Base-by-base conservation (phyloP, 2,113 vertebrate species). In the Otus sunia region DNA sequence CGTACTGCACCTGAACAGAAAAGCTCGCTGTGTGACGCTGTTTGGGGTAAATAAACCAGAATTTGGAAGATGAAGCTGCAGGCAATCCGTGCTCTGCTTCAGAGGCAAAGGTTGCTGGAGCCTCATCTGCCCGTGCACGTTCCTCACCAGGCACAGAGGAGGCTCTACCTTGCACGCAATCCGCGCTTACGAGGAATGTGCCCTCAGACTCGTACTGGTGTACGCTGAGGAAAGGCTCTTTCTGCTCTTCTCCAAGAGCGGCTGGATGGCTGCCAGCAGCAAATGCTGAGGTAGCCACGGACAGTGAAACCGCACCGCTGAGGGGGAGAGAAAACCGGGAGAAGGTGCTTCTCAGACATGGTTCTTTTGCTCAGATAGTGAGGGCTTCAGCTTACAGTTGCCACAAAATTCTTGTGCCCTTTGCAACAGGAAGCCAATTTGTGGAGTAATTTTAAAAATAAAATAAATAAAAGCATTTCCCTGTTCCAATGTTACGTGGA, bases 111-210 rank as follows among this genome's bases (percentile, higher is more conserved):
- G 49, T 3, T 8, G 71, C 59, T 15, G 32, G 3, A 3, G 81
- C 45, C 39, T 9, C 10, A 0, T 12, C 49, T 55, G 69, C 9
- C 71, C 8, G 0, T 4, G 16, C 52, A 1, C 1, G 0, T 3
- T 20, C 64, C 68, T 74, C 43, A 0, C 10, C 16, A 2, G 55
- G 3, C 55, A 5, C 1, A 1, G 45, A 3, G 11, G 12, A 10
- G 72, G 59, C 41, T 30, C 34, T 22, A 3, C 47, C 76, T 22
- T 0, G 5, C 39, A 1, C 5, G 0, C 55, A 27, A 4, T 2
- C 72, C 4, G 21, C 0, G 3, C 69, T 16, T 6, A 17, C 3
- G 2, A 60, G 69, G 88, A 77, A 36, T 2, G 45, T 2, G 20
- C 39, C 8, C 47, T 19, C 50, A 30, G 63, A 10, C 27, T n/a